These are phyloP conservation scores for Adelosebastes latens DNA, from an alignment of 2,797 vertebrate species.

Conservation along the genomic window DNA sequence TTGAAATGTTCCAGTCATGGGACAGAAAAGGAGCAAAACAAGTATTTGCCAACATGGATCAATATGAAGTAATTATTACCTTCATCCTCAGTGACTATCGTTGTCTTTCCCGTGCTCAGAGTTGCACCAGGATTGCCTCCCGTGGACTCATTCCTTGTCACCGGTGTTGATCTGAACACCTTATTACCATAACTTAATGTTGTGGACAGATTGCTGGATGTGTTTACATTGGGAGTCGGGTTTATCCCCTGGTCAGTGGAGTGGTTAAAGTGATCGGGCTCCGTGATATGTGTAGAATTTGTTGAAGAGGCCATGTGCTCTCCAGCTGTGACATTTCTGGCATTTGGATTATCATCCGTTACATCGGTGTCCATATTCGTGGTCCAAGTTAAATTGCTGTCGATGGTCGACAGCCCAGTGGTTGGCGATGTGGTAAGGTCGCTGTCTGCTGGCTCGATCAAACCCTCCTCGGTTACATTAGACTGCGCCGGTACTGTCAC, in stretches of 20 bases:
- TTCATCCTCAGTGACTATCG: fast-evolving
- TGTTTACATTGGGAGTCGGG: not conserved
- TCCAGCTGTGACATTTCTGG: not conserved
- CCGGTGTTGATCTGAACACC: not conserved
- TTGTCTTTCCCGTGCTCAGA: not conserved
- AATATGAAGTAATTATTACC: constrained; percentile 22
- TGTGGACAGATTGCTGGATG: constrained; percentile 1
- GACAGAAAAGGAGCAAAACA: not conserved
- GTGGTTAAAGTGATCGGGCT: not conserved
- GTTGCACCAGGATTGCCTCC: not conserved
- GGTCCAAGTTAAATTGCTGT: not conserved
- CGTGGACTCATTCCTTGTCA: not conserved
- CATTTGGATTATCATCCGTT: not conserved
- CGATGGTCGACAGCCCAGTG: not conserved
- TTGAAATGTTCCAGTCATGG: not conserved
- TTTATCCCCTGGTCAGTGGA: not conserved
- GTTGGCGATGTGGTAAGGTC: constrained; percentile 5
- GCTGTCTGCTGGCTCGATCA: not conserved
- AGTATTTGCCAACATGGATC: not conserved
- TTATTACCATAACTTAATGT: not conserved
- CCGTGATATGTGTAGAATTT: not conserved
- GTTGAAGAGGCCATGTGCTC: not conserved
- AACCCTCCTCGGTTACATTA: not conserved
- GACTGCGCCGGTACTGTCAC: not conserved
- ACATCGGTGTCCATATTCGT: not conserved